Percentiles rank a stretch among this genome's conserved stretches.
phyloP scores from a whole-genome alignment of 2,113 vertebrate genomes.

The Atherinomorus stipes region DNA sequence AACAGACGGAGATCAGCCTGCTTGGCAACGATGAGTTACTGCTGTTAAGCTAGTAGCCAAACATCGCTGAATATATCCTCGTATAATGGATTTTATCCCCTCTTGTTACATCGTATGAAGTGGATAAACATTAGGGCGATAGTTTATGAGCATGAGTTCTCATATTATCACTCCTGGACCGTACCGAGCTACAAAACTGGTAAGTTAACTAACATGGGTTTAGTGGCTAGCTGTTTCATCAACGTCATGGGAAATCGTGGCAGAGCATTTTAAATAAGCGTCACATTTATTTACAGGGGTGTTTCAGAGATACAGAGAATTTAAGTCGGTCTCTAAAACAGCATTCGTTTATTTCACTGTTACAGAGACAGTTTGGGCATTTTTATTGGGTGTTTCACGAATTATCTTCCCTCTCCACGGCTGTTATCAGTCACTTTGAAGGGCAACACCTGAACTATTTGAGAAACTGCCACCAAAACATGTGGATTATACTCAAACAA shows the following conservation, averaged over 20 bases:
- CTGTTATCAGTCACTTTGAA: too few species aligned
- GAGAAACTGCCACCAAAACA: too few species aligned
- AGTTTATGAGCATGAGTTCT: constrained; percentile 56
- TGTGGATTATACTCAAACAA: too few species aligned
- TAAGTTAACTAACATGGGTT: constrained; percentile 23
- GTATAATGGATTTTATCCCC: constrained; percentile 1
- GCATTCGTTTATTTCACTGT: background rate
- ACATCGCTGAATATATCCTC: background rate
- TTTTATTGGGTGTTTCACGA: too few species aligned
- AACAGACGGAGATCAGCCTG: constrained; percentile 59
- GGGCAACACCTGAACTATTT: too few species aligned
- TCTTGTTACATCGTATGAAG: background rate
- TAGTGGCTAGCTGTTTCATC: background rate
- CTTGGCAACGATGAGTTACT: background rate
- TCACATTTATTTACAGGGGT: background rate
- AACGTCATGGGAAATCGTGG: background rate
- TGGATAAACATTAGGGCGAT: background rate
- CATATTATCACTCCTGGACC: constrained; percentile 72
- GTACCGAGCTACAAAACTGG: constrained; percentile 72
- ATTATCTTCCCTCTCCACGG: too few species aligned
- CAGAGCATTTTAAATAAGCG: background rate
- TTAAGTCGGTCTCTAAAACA: background rate
- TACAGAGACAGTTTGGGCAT: too few species aligned
- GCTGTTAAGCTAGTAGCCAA: background rate
- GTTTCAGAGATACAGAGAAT: background rate